Base-by-base conservation (phyloP, 1,140 invertebrate genomes). In the Leptopilina clavipes region DNA sequence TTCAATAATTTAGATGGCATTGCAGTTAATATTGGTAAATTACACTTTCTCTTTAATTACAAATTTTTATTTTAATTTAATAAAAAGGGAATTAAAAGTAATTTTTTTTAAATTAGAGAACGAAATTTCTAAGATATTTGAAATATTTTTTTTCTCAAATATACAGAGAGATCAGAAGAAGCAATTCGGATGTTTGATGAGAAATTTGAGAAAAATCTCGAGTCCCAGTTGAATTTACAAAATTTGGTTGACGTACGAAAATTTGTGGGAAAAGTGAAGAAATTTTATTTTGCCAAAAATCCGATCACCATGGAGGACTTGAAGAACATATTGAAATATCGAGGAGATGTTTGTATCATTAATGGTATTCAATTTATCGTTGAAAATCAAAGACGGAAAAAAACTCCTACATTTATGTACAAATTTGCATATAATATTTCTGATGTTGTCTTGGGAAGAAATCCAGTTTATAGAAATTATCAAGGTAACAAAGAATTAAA, bases 1-100 rank as follows among this genome's bases (percentile, higher is more conserved):
- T 92, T 92, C 48, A 92, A 91, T 79, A 89, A 88, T 22, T 88
- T 90, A 9, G 93, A 94, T 88, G 91, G 91, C 2, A 84, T 93
- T 12, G 72, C 91, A 5, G 81, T 91, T 12, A 84, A 91, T 43
- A 79, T 84, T 44, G 80, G 86, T 89, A 81, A 75, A 78, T 56
- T 25, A 37, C 7, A 52, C 9, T 52, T 17, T 17, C 48, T 0
- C 48, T 17, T 52, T 9, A 72, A 70, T n/a, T 17, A 2, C 43
- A 31, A 2, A 31, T 31, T 70, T 11, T 40, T 56, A 18, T 12
- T 18, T 17, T 54, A 19, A n/a, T 9, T 54, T 3, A 54, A 18
- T 54, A 5, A 18, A 54, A 18, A 7, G 14, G n/a, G 3, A 52
- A 14, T 52, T 52, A 17, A 3, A 31, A 31, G n/a, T 56, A 54